Evolutionary conservation across 1,140 invertebrate genomes (phyloP), one percentile per base, ranked within the genome.

Genomic region (Eueides isabella): DNA sequence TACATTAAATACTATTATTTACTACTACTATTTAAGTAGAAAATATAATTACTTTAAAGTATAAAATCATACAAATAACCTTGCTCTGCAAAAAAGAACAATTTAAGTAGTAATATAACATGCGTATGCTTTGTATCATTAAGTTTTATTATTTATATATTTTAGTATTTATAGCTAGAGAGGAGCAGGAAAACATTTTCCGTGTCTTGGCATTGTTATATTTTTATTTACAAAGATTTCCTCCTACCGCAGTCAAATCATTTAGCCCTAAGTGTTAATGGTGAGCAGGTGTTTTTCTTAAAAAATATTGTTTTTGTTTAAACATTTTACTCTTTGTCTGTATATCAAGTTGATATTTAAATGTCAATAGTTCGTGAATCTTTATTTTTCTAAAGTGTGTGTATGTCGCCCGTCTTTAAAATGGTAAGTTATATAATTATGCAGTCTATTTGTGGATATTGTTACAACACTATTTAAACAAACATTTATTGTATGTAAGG

Each of bases 261-360:
- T 65, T 72, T 66, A 41, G 41, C 63, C 38, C 12, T 11, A 30
- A 16, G 69, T 26, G 3, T 33, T 35, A 7, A 38, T n/a, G 26
- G 2, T n/a, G 28, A 28, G 14, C 38, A 71, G 69, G 48, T 71
- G 69, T 71, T 28, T 63, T 30, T 19, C 29, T 44, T 44, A 44
- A 16, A 19, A 29, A 61, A 16, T 35, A 33, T 26, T 44, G 31
- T 71, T 48, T 16, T 14, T 1, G 1, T 65, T 41, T 33, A 48
- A 70, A 65, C 67, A 69, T 23, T 74, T 74, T 65, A 28, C 41
- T 65, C 23, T 67, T 26, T 67, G 61, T n/a, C 72, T 74, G 72
- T 74, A 73, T 61, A 44, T 68, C 29, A 29, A 33, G n/a, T 26
- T 23, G 23, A 33, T 55, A 41, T 19, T 68, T 65, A 65, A 68